Percentiles rank a stretch among this genome's conserved stretches.
phyloP scores from a whole-genome alignment of 2,797 vertebrate genomes.

The Semotilus atromaculatus region DNA sequence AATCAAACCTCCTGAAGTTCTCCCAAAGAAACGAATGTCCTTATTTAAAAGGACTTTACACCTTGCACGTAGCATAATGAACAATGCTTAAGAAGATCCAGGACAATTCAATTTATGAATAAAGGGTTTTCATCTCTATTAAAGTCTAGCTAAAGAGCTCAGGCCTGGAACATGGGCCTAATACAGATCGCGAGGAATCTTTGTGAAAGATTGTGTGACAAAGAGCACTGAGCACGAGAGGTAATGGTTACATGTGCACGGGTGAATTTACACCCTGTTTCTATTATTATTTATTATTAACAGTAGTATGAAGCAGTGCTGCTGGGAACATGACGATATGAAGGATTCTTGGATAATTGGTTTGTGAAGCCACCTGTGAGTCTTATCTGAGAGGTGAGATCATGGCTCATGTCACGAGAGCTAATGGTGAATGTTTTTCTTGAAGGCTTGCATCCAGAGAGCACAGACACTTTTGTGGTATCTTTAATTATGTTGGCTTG shows the following conservation, averaged over 20 bases:
- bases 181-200: not conserved
- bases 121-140: slow-evolving; percentile 9
- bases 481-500: not conserved
- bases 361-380: slow-evolving; percentile 3
- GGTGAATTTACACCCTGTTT: not conserved
- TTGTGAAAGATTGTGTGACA: not conserved
- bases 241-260: not conserved
- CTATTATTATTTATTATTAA: slow-evolving; percentile 24
- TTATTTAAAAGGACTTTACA: slow-evolving; percentile 19
- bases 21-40: slow-evolving; percentile 12
- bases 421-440: not conserved
- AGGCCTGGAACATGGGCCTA: not conserved
- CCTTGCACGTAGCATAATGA: slow-evolving; percentile 22
- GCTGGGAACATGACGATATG: not conserved
- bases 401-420: not conserved
- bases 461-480: not conserved
- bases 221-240: not conserved
- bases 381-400: not conserved
- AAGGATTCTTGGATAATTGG: slow-evolving; percentile 17
- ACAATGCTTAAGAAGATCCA: slow-evolving; percentile 8
- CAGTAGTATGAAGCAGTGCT: not conserved
- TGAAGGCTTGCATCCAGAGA: not conserved
- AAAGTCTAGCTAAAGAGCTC: slow-evolving; percentile 14
- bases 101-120: slow-evolving; percentile 7
- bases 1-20: slow-evolving; percentile 26